Evolutionary conservation across 2,797 vertebrate genomes (phyloP).

Genomic region (Rachycentron canadum): DNA sequence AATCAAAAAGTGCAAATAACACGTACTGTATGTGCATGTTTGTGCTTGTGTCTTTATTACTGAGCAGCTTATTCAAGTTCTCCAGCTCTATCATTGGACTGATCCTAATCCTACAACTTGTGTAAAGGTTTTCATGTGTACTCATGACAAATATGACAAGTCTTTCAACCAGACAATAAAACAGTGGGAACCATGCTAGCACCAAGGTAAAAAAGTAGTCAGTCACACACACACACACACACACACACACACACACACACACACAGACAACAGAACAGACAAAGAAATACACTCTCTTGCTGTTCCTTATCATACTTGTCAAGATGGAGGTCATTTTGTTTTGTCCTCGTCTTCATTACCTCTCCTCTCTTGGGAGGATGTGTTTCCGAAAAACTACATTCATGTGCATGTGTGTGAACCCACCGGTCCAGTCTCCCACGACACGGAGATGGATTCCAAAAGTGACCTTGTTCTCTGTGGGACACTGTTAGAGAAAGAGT

Average conservation of each 20-base stretch:
- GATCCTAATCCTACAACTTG: constrained; percentile 10
- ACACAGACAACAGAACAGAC: constrained; percentile 13
- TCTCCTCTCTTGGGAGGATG: constrained; percentile 35
- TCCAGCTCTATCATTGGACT: background rate
- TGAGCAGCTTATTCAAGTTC: background rate
- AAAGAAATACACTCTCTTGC: constrained; percentile 18
- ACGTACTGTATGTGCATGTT: background rate
- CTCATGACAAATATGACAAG: background rate
- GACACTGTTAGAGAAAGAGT: constrained; percentile 93
- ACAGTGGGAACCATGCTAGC: constrained; percentile 15
- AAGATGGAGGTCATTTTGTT: constrained; percentile 41
- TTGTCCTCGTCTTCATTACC: constrained; percentile 17
- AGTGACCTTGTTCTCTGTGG: constrained; percentile 92
- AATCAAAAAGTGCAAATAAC: background rate
- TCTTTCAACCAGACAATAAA: constrained; percentile 33
- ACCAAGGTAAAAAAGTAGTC: constrained; percentile 14
- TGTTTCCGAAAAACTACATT: constrained; percentile 17
- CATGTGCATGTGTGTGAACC: constrained; percentile 52
- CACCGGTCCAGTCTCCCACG: constrained; percentile 99
- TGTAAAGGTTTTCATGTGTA: background rate
- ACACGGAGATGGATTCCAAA: constrained; percentile 96
- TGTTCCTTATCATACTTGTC: constrained; percentile 40
- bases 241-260: constrained; percentile 4
- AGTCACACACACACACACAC: constrained; percentile 17
- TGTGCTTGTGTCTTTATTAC: background rate